Evolutionary conservation across 2,113 vertebrate species (phyloP).

Genomic region (Strigops habroptila): DNA sequence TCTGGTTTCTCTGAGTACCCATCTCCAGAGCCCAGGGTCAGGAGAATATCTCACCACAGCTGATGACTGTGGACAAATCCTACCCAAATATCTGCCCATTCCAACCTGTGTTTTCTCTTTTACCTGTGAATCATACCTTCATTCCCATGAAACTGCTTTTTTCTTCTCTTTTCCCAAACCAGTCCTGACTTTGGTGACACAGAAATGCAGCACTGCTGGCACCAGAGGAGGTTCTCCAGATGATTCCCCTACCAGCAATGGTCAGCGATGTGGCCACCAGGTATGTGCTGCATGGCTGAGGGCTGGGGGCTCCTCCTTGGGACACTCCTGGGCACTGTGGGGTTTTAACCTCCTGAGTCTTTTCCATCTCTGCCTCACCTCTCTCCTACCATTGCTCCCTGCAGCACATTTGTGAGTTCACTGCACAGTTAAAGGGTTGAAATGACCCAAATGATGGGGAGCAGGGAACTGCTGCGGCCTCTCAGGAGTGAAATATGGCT

Average conservation of each 20-base stretch:
- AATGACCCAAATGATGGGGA: conserved; percentile 14
- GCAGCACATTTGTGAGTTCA: not conserved
- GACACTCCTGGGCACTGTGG: not conserved
- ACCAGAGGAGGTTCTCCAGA: not conserved
- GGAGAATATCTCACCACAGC: not conserved
- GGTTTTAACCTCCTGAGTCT: not conserved
- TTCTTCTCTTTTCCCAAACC: not conserved
- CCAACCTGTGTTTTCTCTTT: not conserved
- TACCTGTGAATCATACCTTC: not conserved
- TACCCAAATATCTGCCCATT: not conserved
- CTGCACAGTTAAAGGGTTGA: not conserved
- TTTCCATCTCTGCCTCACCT: not conserved
- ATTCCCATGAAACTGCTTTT: not conserved
- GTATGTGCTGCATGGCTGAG: not conserved
- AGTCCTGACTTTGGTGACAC: not conserved
- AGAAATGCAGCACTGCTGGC: not conserved
- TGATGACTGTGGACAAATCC: not conserved
- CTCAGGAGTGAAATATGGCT: conserved; percentile 46
- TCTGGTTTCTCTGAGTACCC: not conserved
- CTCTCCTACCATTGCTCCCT: not conserved
- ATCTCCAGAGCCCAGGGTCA: not conserved
- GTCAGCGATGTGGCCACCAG: not conserved
- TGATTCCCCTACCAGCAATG: not conserved
- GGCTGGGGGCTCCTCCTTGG: not conserved
- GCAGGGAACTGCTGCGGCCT: not conserved